Base-by-base conservation (phyloP, 1,140 invertebrate genomes). In the Brachionus sp. region DNA sequence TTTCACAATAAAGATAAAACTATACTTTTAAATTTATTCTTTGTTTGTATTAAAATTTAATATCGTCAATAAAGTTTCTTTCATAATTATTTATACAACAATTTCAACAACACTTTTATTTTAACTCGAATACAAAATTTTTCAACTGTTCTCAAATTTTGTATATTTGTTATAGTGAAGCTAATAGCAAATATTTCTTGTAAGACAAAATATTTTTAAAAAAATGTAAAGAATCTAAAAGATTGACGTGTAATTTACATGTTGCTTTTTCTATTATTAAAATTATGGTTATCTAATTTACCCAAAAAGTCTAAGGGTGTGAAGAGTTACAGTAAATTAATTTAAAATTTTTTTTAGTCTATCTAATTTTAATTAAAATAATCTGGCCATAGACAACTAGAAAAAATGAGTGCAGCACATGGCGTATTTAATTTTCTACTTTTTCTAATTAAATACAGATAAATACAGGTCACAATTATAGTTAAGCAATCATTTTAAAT, bases 371-470 rank as follows among this genome's bases (percentile, higher is more conserved):
- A 12, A 33, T 2, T 4, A 37, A 70, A 70, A 37, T 70, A 7
- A 37, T 19, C 35, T 37, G 10, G 33, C 6, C 29, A 16, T 70
- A 39, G 35, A 70, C 29, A 37, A 70, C 16, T 37, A 16, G 3
- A 7, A 37, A 46, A 70, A 70, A 37, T 39, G 19, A 70, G 37
- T 66, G 9, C 5, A 37, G 33, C 66, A 70, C 66, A 70, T 70
- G 66, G 37, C 66, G 66, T 35, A 70, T 70, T 37, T 70, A 70
- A 39, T 70, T 70, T 70, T 37, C 66, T 70, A 39, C 29, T 37
- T 66, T 37, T 2, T 37, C n/a, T 66, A 66, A 66, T 66, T 66
- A 66, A 66, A 66, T 66, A 6, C 29, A 66, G 50, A 57, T 57
- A 57, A 57, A 57, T 57, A 57, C 50, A 57, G 50, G 50, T 57